Percentiles rank a stretch among this genome's conserved stretches.
Evolutionary conservation across 2,797 vertebrate genomes (phyloP).

Genomic region (Sebastes diploproa): DNA sequence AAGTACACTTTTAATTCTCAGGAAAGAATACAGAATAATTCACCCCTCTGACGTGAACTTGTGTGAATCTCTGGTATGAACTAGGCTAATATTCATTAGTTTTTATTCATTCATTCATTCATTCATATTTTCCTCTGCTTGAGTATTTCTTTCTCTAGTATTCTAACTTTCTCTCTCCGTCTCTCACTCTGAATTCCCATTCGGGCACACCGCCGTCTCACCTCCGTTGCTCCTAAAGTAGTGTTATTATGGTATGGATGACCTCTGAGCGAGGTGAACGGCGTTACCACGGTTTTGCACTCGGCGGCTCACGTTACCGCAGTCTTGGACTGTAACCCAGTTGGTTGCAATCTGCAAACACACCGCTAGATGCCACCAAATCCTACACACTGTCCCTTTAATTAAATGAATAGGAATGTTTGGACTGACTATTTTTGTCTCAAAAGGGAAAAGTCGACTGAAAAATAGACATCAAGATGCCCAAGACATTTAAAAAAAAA

Average conservation of each 20-base stretch:
- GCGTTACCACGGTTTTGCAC: too few relatives aligned
- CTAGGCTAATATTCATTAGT: too few relatives aligned
- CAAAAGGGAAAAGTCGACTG: background rate
- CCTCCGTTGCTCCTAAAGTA: background rate
- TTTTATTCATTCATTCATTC: too few relatives aligned
- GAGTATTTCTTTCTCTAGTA: too few relatives aligned
- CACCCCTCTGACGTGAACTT: too few relatives aligned
- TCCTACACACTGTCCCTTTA: background rate
- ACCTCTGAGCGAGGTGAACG: too few relatives aligned
- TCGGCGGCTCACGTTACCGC: background rate
- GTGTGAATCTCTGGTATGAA: too few relatives aligned
- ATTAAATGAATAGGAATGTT: background rate
- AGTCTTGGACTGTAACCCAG: background rate
- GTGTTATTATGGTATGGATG: background rate
- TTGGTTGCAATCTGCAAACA: background rate
- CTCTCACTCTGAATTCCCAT: too few relatives aligned
- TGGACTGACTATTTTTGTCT: background rate
- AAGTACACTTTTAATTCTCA: too few relatives aligned
- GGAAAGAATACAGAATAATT: too few relatives aligned
- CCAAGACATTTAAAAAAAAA: background rate
- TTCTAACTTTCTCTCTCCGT: too few relatives aligned
- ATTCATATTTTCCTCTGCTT: too few relatives aligned
- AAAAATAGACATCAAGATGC: background rate
- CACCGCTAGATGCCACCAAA: background rate
- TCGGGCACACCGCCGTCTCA: rapidly evolving